A percentile compares a stretch with the other conserved stretches of the same genome.
Conservation (phyloP, 2,888 invertebrate species). For the Lapara coniferarum region DNA sequence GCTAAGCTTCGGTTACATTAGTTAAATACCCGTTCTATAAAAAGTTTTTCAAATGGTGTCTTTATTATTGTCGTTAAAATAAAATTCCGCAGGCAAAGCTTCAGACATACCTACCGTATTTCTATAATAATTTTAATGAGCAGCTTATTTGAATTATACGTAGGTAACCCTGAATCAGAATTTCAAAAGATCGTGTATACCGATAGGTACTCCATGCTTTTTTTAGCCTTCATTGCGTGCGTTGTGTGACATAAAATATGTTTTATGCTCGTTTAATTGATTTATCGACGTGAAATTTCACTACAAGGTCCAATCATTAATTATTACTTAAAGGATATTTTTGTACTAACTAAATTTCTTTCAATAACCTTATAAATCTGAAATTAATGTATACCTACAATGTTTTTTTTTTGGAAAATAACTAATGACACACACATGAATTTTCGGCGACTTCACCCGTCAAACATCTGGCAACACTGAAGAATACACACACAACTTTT, state of each 20-base stretch:
- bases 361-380: neutral
- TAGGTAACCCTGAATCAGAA: neutral
- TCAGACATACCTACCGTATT: neutral
- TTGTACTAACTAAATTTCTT: no score
- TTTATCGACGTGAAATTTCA: neutral
- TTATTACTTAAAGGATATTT: no score
- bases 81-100: neutral
- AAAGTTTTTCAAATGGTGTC: neutral
- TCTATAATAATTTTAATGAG: neutral
- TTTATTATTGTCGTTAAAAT: neutral
- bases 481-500: no score
- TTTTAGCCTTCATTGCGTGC: conserved; percentile 13
- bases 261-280: conserved; percentile 2
- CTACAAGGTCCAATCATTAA: neutral
- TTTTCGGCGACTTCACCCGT: no score
- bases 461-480: no score
- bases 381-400: no score
- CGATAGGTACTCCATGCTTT: neutral
- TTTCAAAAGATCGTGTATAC: neutral
- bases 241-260: neutral
- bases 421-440: no score
- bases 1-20: no score
- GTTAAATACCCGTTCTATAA: no score
- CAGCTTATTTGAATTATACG: neutral
- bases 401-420: no score